phyloP scores from a whole-genome alignment of 2,888 invertebrate species.

The Tuberolachnus salignus region DNA sequence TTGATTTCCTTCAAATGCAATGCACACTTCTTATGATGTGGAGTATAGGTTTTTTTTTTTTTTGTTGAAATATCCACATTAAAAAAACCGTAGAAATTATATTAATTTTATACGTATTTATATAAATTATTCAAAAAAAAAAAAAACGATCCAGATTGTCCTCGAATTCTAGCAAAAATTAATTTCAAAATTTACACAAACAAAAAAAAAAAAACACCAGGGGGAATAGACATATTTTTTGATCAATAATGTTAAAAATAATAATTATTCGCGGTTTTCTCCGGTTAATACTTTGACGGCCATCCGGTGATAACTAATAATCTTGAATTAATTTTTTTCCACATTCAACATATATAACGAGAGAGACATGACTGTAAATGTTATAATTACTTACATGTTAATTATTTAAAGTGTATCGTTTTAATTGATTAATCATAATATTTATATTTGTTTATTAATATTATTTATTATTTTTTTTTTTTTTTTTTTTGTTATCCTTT shows the following conservation, averaged over 20 bases:
- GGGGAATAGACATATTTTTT: background rate
- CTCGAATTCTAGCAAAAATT: background rate
- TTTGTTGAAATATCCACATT: background rate
- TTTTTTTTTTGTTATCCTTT: no score
- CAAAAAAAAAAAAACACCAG: background rate
- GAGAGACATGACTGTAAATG: background rate
- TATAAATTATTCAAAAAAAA: background rate
- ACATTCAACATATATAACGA: background rate
- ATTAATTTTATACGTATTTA: background rate
- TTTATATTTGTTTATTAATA: background rate
- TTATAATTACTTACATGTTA: no score
- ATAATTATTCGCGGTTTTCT: background rate
- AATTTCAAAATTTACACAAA: background rate
- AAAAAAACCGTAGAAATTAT: background rate
- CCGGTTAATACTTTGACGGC: background rate
- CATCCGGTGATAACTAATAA: background rate
- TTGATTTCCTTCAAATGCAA: background rate
- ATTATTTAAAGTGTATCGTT: background rate
- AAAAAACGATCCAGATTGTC: background rate
- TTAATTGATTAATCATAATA: background rate
- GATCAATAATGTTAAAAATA: background rate
- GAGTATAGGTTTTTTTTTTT: background rate
- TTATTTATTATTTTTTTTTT: background rate
- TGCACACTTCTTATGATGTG: background rate
- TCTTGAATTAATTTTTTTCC: background rate